Evolutionary conservation across 2,113 vertebrate species (phyloP), one percentile per base, ranked within the genome.

Genomic region (Plestiodon gilberti): DNA sequence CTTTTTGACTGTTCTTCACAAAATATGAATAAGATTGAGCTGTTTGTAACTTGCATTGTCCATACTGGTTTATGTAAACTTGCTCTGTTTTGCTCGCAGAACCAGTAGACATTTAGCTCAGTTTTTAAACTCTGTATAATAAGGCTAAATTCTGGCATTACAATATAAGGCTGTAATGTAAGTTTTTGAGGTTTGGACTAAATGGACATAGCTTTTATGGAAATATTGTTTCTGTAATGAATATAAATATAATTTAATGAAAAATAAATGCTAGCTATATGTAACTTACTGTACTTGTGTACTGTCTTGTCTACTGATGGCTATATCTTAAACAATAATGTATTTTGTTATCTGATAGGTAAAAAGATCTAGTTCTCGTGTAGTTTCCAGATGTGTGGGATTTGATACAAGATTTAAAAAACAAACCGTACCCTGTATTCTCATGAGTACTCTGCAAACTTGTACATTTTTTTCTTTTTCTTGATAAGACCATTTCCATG

Each of bases 401-500:
- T 76, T 82, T 91, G 70, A 62, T 75, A 67, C 75, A n/a, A 5
- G 1, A 1, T 61, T 81, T 55, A n/a, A 57, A 87, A 81, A 20
- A 33, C 65, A 86, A 55, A 92, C 22, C 67, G 74, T 59, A 92
- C 33, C 52, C 65, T 70, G 35, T 1, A 33, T 57, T 77, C 85
- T 86, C 84, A 4, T 40, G 78, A 62, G 4, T 88, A 62, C 7
- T 86, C 90, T 91, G 83, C 90, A 91, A 38, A 86, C 87, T 25
- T 74, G 94, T 89, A 95, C 82, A 83, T 38, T 90, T 43, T 90
- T 93, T 88, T 86, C 79, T 61, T 90, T 94, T 93, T 91, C 89
- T 81, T 86, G 69, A 87, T 88, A 95, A 99, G 99, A 99, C 97
- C 99, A 99, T 95, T 99, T 99, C 97, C 99, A 99, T 67, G 99